Conservation (phyloP, 35 echinoderm and acorn worm species). For the Ptychodera flava region DNA sequence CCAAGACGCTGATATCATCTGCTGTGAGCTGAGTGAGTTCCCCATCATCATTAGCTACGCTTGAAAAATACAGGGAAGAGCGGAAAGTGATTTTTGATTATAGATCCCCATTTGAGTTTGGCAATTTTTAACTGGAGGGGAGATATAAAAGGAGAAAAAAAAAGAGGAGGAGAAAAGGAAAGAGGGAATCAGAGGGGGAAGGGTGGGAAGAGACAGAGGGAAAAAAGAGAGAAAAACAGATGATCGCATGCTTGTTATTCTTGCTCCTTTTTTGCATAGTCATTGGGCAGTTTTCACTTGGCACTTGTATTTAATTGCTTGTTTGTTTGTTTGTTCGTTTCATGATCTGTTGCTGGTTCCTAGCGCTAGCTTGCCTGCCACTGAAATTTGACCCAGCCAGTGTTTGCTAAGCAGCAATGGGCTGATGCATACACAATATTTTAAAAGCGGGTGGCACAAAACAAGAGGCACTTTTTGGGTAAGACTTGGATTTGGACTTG, state of each 20-base stretch:
- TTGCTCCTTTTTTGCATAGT: too few relatives aligned
- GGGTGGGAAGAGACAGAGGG: not conserved
- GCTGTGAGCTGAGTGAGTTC: not conserved
- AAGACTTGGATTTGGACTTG: too few relatives aligned
- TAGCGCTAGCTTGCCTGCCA: too few relatives aligned
- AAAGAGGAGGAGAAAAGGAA: not conserved
- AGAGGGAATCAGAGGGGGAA: not conserved
- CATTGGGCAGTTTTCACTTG: too few relatives aligned
- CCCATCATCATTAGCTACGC: not conserved
- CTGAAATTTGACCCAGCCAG: too few relatives aligned
- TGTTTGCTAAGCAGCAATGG: too few relatives aligned
- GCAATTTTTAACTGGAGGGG: not conserved
- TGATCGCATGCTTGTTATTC: not conserved
- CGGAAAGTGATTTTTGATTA: not conserved
- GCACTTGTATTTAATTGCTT: too few relatives aligned
- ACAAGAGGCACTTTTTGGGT: too few relatives aligned
- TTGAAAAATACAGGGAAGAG: constrained; percentile 1
- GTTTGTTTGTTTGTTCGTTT: too few relatives aligned
- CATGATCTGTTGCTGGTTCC: too few relatives aligned
- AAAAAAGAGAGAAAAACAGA: not conserved
- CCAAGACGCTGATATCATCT: not conserved
- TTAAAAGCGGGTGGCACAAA: too few relatives aligned
- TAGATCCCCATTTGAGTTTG: not conserved
- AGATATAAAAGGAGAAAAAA: not conserved
- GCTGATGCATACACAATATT: too few relatives aligned